Evolutionary conservation across 92 coral and sea anemone genomes (phyloP).

Genomic region (Epizoanthus rinbou): DNA sequence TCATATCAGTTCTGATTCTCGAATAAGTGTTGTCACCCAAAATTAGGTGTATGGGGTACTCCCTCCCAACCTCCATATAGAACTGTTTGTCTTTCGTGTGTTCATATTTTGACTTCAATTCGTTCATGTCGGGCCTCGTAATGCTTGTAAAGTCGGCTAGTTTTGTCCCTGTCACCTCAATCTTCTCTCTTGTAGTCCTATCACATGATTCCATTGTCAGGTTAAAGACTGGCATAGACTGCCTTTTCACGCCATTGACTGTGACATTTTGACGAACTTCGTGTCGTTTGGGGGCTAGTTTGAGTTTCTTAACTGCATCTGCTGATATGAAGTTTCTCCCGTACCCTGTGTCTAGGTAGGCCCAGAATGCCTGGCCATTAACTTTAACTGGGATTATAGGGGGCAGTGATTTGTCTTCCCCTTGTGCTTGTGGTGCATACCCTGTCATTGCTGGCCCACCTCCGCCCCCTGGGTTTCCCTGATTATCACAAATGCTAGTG

Average conservation of each 20-base stretch:
- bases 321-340: slow-evolving; percentile 40
- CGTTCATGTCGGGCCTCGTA: slow-evolving; percentile 51
- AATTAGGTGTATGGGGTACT: slow-evolving; percentile 52
- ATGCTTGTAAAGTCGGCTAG: slow-evolving; percentile 49
- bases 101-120: slow-evolving; percentile 50
- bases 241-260: slow-evolving; percentile 46
- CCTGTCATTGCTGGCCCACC: slow-evolving; percentile 12
- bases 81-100: slow-evolving; percentile 53
- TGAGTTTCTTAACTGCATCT: slow-evolving; percentile 37
- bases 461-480: background rate
- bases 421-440: background rate
- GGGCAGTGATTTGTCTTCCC: slow-evolving; percentile 19
- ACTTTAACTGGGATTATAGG: slow-evolving; percentile 30
- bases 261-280: slow-evolving; percentile 41
- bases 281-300: slow-evolving; percentile 38
- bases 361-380: slow-evolving; percentile 19
- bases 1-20: slow-evolving; percentile 50
- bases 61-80: slow-evolving; percentile 35
- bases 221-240: slow-evolving; percentile 57
- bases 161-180: slow-evolving; percentile 38
- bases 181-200: slow-evolving; percentile 16
- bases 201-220: slow-evolving; percentile 36
- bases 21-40: slow-evolving; percentile 45
- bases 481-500: slow-evolving; percentile 56
- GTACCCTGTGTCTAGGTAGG: background rate